These are phyloP conservation scores for Ceratoteleas bidentatus DNA, from an alignment of 1,140 invertebrate genomes.

Conservation along the genomic window DNA sequence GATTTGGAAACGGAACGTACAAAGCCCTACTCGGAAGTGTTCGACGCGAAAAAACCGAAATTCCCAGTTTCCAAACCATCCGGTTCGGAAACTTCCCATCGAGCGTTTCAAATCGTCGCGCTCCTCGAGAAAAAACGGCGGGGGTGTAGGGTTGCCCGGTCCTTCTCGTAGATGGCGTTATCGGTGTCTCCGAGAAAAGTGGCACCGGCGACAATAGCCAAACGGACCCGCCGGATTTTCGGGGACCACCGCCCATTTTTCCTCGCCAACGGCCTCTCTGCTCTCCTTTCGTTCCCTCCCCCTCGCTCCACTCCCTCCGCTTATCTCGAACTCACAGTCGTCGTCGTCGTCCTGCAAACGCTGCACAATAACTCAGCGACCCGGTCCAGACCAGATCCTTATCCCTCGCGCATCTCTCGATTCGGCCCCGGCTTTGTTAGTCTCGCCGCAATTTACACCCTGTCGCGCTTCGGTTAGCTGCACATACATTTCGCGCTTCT, in stretches of 20 bases:
- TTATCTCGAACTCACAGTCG: slow-evolving; percentile 18
- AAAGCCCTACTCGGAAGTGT: neutral
- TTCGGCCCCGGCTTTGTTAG: slow-evolving; percentile 55
- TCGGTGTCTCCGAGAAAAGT: slow-evolving; percentile 72
- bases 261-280: slow-evolving; percentile 32
- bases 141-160: slow-evolving; percentile 52
- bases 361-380: slow-evolving; percentile 39
- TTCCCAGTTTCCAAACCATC: no score
- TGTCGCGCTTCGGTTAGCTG: slow-evolving; percentile 50
- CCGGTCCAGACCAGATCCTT: slow-evolving; percentile 56
- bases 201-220: slow-evolving; percentile 47
- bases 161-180: slow-evolving; percentile 76
- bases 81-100: neutral
- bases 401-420: slow-evolving; percentile 63
- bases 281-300: slow-evolving; percentile 29
- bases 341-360: slow-evolving; percentile 23
- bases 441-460: slow-evolving; percentile 73
- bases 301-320: slow-evolving; percentile 9
- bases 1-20: slow-evolving; percentile 3
- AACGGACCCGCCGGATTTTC: slow-evolving; percentile 61
- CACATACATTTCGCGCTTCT: slow-evolving; percentile 47
- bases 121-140: neutral
- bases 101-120: neutral
- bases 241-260: slow-evolving; percentile 72
- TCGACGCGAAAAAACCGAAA: neutral